Conservation (phyloP, 2,888 invertebrate genomes). For the Chrysodeixis includens region DNA sequence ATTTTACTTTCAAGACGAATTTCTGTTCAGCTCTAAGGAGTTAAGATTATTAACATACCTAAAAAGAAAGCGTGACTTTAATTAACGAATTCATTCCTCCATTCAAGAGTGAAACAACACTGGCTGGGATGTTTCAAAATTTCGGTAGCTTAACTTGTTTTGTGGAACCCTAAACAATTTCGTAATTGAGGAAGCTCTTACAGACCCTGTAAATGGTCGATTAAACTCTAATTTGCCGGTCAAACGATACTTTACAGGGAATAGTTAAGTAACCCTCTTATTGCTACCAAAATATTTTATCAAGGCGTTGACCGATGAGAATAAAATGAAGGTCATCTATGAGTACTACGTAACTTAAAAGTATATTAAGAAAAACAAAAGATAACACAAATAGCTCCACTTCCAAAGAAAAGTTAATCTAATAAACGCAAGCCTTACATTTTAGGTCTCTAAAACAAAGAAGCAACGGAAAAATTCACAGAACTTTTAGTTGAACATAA, state of each 20-base stretch:
- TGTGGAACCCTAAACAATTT: slow-evolving; percentile 9
- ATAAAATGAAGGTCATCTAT: not conserved
- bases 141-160: not conserved
- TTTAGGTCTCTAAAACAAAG: not conserved
- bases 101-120: not conserved
- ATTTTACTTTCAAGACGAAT: no score
- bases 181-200: slow-evolving; percentile 9
- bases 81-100: slow-evolving; percentile 1
- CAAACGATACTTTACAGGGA: slow-evolving; percentile 8
- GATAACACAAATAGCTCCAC: not conserved
- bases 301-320: not conserved
- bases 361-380: not conserved
- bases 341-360: not conserved
- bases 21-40: not conserved
- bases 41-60: not conserved
- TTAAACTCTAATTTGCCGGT: slow-evolving; percentile 8
- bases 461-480: not conserved
- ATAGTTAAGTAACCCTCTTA: slow-evolving; percentile 2
- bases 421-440: not conserved
- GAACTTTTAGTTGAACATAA: slow-evolving; percentile 1
- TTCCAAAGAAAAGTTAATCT: not conserved
- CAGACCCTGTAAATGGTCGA: slow-evolving; percentile 8
- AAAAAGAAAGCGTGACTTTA: not conserved
- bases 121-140: not conserved
- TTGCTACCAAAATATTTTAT: slow-evolving; percentile 3